Evolutionary conservation across 2,888 invertebrate genomes (phyloP).

Genomic region (Lamproptera curius): DNA sequence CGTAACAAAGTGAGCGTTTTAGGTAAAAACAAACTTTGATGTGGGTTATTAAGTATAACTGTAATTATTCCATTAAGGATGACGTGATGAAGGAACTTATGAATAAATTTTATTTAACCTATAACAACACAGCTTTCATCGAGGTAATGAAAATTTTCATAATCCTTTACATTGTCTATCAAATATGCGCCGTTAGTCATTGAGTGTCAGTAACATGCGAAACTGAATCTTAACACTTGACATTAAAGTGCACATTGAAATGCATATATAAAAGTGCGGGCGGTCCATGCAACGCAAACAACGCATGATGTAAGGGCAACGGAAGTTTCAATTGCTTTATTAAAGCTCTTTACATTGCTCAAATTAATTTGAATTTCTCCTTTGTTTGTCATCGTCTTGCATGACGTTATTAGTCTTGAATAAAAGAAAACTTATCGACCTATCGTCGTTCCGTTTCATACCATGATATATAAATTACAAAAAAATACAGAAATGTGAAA

Average conservation of each 20-base stretch:
- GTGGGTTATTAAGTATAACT: too few species aligned
- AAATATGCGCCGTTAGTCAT: constrained; percentile 3
- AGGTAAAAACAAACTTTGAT: too few species aligned
- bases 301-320: constrained; percentile 30
- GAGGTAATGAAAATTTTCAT: constrained; percentile 12
- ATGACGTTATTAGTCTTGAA: constrained; percentile 10
- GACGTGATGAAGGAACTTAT: neutral
- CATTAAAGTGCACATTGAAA: constrained; percentile 1
- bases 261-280: constrained; percentile 1
- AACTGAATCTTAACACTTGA: neutral
- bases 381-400: constrained; percentile 25
- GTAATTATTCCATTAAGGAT: too few species aligned
- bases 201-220: neutral
- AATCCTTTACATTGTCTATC: constrained; percentile 10
- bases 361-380: constrained; percentile 39
- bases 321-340: constrained; percentile 61
- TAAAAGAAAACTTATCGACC: too few species aligned
- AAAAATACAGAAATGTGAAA: too few species aligned
- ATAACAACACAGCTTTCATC: neutral
- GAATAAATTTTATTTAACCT: constrained; percentile 2
- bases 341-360: constrained; percentile 44
- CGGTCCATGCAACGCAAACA: constrained; percentile 13
- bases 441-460: too few species aligned
- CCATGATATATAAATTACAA: too few species aligned
- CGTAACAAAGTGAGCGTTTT: too few species aligned